phyloP scores from a whole-genome alignment of 2,797 vertebrate genomes.

The Setipinna tenuifilis region DNA sequence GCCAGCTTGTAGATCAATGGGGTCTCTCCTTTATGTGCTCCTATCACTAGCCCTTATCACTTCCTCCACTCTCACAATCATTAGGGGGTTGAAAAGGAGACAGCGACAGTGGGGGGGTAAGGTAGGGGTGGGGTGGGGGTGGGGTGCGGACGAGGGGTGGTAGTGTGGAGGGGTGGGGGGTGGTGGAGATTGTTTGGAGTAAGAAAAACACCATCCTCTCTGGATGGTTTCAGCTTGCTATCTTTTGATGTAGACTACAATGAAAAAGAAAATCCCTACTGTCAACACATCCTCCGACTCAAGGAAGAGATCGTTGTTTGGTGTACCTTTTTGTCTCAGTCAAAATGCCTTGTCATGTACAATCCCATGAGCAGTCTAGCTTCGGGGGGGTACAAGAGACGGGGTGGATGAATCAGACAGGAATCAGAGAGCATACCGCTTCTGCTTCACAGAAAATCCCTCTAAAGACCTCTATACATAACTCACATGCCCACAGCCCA shows the following conservation, averaged over 20 bases:
- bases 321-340: conserved; percentile 14
- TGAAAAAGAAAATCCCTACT: not conserved
- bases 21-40: conserved; percentile 33
- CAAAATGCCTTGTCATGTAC: conserved; percentile 14
- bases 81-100: conserved; percentile 27
- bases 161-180: not conserved
- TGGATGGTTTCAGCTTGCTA: not conserved
- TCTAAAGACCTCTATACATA: not conserved
- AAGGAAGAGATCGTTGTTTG: not conserved
- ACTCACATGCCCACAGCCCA: not conserved
- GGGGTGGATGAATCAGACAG: not conserved
- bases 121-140: not conserved
- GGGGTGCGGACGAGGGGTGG: not conserved
- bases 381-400: not conserved
- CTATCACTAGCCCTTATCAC: conserved; percentile 38
- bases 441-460: not conserved
- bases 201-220: conserved; percentile 6
- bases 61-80: conserved; percentile 19
- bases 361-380: not conserved
- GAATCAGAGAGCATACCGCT: not conserved
- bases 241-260: conserved; percentile 1
- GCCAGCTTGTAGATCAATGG: conserved; percentile 49
- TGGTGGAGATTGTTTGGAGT: too few relatives aligned
- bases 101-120: not conserved
- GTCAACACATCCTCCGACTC: not conserved